Conservation (phyloP, 2,113 vertebrate species). For the Nerophis lumbriciformis region DNA sequence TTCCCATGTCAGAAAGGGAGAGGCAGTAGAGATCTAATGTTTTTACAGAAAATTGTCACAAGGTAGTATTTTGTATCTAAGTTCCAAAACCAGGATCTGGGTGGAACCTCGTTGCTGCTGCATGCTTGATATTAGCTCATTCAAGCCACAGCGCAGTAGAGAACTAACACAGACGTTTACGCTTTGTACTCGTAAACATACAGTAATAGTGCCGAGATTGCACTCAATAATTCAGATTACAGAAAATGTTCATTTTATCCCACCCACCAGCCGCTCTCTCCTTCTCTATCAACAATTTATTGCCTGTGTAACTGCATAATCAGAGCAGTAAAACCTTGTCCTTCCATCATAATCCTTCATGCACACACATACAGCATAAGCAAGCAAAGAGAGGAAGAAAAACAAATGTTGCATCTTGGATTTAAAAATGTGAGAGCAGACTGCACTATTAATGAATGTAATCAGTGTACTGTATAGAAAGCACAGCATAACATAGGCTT, state of each 20-base stretch:
- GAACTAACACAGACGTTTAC: conserved; percentile 18
- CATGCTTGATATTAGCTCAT: conserved; percentile 14
- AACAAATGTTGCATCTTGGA: neutral
- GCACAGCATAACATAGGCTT: too few relatives aligned
- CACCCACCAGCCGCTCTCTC: conserved; percentile 31
- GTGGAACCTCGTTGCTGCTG: conserved; percentile 7
- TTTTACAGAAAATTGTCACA: conserved; percentile 10
- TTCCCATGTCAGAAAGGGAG: conserved; percentile 29
- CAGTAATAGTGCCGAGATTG: conserved; percentile 26
- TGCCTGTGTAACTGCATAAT: conserved; percentile 51
- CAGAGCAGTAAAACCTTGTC: conserved; percentile 48
- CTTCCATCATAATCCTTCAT: conserved; percentile 39
- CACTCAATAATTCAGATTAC: conserved; percentile 64
- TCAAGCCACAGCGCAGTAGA: conserved; percentile 7
- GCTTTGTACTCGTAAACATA: conserved; percentile 11
- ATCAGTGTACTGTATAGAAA: too few relatives aligned
- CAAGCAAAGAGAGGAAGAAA: conserved; percentile 26
- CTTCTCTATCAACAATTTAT: conserved; percentile 67
- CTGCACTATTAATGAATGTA: too few relatives aligned
- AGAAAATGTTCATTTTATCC: conserved; percentile 55
- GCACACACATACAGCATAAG: conserved; percentile 35
- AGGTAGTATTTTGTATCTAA: conserved; percentile 19
- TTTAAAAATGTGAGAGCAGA: neutral
- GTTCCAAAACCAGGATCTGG: conserved; percentile 14
- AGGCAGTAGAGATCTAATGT: conserved; percentile 11